phyloP scores from a whole-genome alignment of 2,888 invertebrate genomes.

The Tiphia femorata region DNA sequence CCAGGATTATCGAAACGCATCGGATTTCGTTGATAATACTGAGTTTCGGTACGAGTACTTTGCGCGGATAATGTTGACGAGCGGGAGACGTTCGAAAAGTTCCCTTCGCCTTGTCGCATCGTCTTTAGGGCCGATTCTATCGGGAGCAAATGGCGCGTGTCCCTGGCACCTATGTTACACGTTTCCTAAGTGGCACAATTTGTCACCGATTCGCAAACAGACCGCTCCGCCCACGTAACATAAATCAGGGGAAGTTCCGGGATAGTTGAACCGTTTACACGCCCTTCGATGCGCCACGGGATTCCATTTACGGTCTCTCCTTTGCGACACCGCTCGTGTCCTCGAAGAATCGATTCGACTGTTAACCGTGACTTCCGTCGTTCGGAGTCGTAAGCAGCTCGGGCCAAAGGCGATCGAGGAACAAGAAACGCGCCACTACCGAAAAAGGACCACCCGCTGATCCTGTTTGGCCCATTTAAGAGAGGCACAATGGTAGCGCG shows the following conservation, averaged over 20 bases:
- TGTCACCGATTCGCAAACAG: slow-evolving; percentile 47
- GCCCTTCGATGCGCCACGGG: slow-evolving; percentile 45
- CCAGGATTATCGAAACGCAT: too few species aligned
- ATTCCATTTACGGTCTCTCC: slow-evolving; percentile 26
- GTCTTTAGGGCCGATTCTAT: too few species aligned
- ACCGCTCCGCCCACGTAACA: slow-evolving; percentile 40
- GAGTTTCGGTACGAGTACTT: too few species aligned
- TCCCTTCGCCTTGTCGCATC: too few species aligned
- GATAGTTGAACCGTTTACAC: slow-evolving; percentile 45
- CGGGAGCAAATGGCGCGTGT: neutral
- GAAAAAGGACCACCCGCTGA: slow-evolving; percentile 38
- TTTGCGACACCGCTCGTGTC: slow-evolving; percentile 14
- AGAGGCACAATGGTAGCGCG: slow-evolving; percentile 30
- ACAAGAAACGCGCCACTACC: slow-evolving; percentile 2
- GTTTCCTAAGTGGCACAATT: slow-evolving; percentile 46
- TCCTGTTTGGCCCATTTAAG: slow-evolving; percentile 47
- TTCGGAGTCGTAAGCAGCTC: slow-evolving; percentile 9
- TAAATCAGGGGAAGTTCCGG: slow-evolving; percentile 50
- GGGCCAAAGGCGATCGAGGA: slow-evolving; percentile 3
- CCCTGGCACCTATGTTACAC: neutral
- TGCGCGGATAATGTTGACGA: too few species aligned
- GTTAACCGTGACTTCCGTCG: slow-evolving; percentile 24
- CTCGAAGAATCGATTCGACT: slow-evolving; percentile 18
- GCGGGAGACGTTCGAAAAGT: too few species aligned
- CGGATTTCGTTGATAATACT: too few species aligned